Conservation (phyloP, 2,888 invertebrate species). For the Ophion obscuratus region DNA sequence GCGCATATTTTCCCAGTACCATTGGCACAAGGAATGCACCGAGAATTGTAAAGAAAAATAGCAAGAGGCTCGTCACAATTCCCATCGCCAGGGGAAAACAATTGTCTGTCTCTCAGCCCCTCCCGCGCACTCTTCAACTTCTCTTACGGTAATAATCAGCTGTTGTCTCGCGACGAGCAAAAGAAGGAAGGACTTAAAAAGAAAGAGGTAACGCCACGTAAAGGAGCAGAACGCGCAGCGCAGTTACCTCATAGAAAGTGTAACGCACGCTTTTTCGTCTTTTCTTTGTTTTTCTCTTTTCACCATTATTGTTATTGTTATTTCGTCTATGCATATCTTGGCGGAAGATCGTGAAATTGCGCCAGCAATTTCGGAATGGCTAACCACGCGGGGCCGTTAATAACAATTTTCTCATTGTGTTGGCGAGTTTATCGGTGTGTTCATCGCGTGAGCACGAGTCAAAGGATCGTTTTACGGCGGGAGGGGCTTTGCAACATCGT, state of each 20-base stretch:
- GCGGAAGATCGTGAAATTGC: slow-evolving; percentile 11
- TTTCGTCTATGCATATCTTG: slow-evolving; percentile 5
- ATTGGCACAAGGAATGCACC: not conserved
- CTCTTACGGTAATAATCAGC: slow-evolving; percentile 1
- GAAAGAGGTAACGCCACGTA: not conserved
- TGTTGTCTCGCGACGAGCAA: slow-evolving; percentile 23
- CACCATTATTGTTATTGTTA: not conserved
- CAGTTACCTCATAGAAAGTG: slow-evolving; percentile 36
- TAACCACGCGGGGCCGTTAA: not conserved
- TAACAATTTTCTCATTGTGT: slow-evolving; percentile 32
- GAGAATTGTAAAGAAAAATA: not conserved
- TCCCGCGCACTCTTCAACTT: not conserved
- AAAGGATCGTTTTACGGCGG: not conserved
- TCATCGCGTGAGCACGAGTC: not conserved
- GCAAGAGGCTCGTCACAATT: slow-evolving; percentile 51
- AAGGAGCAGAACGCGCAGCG: not conserved
- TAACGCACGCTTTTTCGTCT: slow-evolving; percentile 1
- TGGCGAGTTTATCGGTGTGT: slow-evolving; percentile 1
- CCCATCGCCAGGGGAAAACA: slow-evolving; percentile 35
- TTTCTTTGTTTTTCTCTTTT: no score
- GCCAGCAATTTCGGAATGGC: not conserved
- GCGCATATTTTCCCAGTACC: not conserved
- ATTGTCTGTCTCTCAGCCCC: not conserved
- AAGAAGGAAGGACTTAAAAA: slow-evolving; percentile 4
- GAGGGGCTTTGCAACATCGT: slow-evolving; percentile 30